Evolutionary conservation across 2,113 vertebrate genomes (phyloP).

Genomic region (Thamnophis sirtalis): DNA sequence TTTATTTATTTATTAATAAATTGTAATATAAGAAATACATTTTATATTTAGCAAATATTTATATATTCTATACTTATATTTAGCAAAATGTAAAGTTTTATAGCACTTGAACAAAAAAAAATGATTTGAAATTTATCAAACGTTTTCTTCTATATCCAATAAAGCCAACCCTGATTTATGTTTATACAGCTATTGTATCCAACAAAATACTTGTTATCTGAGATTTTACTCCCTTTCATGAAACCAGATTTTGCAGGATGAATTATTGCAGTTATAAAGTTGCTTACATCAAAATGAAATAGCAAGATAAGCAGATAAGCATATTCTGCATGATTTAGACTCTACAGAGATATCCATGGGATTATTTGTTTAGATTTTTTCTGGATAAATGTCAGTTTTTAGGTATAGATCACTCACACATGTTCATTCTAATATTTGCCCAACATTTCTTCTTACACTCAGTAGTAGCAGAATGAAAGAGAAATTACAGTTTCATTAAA

Average conservation of each 20-base stretch:
- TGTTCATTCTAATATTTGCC: not conserved
- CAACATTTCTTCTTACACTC: not conserved
- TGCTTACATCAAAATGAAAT: not conserved
- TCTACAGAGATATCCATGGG: not conserved
- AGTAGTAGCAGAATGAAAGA: not conserved
- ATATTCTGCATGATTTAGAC: not conserved
- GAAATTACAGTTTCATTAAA: not conserved
- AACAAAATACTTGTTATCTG: not conserved
- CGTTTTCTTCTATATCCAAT: not conserved
- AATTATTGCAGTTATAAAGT: not conserved
- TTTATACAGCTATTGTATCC: not conserved
- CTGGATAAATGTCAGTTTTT: not conserved
- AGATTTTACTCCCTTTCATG: not conserved
- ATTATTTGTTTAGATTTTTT: not conserved
- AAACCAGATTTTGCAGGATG: not conserved
- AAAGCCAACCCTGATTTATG: not conserved
- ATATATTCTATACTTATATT: too few species aligned
- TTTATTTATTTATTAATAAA: not conserved
- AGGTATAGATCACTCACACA: not conserved
- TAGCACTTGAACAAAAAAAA: not conserved
- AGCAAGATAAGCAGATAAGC: not conserved
- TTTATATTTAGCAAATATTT: not conserved
- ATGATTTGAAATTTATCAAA: not conserved
- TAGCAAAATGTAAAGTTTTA: not conserved
- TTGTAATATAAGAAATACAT: not conserved